These are phyloP conservation scores for Stenodera caucasica DNA, from an alignment of 2,888 invertebrate species.

Conservation along the genomic window DNA sequence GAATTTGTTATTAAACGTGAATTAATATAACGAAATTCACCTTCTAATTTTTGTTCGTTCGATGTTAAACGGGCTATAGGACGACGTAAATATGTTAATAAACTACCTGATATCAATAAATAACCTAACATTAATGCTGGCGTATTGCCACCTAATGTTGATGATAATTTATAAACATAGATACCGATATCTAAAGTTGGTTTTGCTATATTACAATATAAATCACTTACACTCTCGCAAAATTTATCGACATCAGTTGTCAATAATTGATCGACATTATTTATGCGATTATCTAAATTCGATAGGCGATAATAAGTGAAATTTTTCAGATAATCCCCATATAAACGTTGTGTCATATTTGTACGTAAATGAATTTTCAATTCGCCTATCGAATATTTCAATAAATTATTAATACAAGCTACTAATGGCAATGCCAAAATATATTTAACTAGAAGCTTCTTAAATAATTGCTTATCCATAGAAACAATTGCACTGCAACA, in stretches of 20 bases:
- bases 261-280: slow-evolving; percentile 93
- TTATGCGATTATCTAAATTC: slow-evolving; percentile 91
- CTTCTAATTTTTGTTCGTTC: slow-evolving; percentile 92
- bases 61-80: slow-evolving; percentile 90
- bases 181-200: slow-evolving; percentile 93
- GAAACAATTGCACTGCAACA: slow-evolving; percentile 82
- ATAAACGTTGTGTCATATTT: slow-evolving; percentile 82
- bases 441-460: slow-evolving; percentile 72
- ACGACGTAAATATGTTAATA: slow-evolving; percentile 82
- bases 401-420: slow-evolving; percentile 88
- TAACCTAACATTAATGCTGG: slow-evolving; percentile 88
- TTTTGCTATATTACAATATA: slow-evolving; percentile 96
- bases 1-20: slow-evolving; percentile 94
- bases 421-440: slow-evolving; percentile 87
- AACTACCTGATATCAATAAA: slow-evolving; percentile 80
- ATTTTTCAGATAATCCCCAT: slow-evolving; percentile 92
- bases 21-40: slow-evolving; percentile 96
- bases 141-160: slow-evolving; percentile 83
- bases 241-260: slow-evolving; percentile 98
- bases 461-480: slow-evolving; percentile 78
- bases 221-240: slow-evolving; percentile 91
- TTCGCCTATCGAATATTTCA: slow-evolving; percentile 95
- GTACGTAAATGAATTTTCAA: slow-evolving; percentile 88
- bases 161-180: slow-evolving; percentile 88
- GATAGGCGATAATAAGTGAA: slow-evolving; percentile 97